phyloP scores from a whole-genome alignment of 2,888 invertebrate species.

The Abrostola triplasia region DNA sequence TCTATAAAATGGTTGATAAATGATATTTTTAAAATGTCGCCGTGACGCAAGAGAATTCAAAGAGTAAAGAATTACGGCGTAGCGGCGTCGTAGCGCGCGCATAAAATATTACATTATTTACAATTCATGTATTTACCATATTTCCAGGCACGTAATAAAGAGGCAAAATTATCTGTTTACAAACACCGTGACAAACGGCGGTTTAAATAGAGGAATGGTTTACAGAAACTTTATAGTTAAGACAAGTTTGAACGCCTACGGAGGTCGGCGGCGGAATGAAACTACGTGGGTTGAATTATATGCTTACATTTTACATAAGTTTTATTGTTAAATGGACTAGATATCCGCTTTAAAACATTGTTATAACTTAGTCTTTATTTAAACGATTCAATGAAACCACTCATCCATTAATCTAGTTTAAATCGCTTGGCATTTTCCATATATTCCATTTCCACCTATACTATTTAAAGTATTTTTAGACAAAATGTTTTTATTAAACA shows the following conservation, averaged over 20 bases:
- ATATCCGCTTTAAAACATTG: constrained; percentile 25
- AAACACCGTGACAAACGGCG: constrained; percentile 20
- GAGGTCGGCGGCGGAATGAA: constrained; percentile 25
- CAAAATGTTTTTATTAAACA: too few species aligned
- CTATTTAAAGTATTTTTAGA: too few species aligned
- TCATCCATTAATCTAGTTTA: neutral
- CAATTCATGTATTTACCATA: constrained; percentile 17
- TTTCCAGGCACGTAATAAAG: constrained; percentile 32
- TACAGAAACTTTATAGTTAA: constrained; percentile 32
- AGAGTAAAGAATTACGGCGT: constrained; percentile 21
- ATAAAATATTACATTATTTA: constrained; percentile 27
- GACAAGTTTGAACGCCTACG: constrained; percentile 45
- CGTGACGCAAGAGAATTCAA: constrained; percentile 16
- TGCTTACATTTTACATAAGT: constrained; percentile 30
- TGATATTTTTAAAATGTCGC: constrained; percentile 14
- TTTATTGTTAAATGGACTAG: constrained; percentile 28
- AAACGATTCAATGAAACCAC: constrained; percentile 4
- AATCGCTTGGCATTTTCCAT: neutral
- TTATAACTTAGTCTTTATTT: constrained; percentile 17
- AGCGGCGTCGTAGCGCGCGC: constrained; percentile 16
- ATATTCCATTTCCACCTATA: too few species aligned
- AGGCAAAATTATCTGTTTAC: constrained; percentile 42
- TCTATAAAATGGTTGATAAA: constrained; percentile 8
- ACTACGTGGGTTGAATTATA: constrained; percentile 39
- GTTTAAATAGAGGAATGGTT: constrained; percentile 26